Evolutionary conservation across 2,797 vertebrate genomes (phyloP), one percentile per base, ranked within the genome.

Genomic region (Brachyalestes nurse): DNA sequence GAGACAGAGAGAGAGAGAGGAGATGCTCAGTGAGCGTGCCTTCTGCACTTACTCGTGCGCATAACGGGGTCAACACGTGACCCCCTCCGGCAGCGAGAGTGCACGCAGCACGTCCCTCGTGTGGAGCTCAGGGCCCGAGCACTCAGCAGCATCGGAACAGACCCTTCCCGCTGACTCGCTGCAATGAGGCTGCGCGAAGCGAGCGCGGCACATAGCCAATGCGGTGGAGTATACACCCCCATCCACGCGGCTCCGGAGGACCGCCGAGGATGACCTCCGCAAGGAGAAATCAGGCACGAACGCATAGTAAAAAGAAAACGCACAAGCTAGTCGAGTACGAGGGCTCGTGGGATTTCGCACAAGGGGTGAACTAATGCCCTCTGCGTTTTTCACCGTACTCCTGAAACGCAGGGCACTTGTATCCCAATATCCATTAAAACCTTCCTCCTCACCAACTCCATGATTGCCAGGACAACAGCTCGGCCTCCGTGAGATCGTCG

Each of bases 61-160:
- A 91, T 92, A 94, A 94, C 90, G 92, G 93, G 93, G 93, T 95
- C 93, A 93, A 90, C 93, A 94, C 93, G 92, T 94, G 93, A 93
- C 92, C 92, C 86, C 81, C 84, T 84, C 72, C 86, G 77, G 85
- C 51, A 55, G 84, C 81, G 86, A 85, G 85, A 67, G 84, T 86
- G 87, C 89, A 87, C 85, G 84, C 55, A 77, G 77, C 80, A 81
- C 90, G 87, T 85, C 90, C 88, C 90, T 91, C 88, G 90, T 93
- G 91, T 87, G 83, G 84, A 67, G 88, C 90, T 92, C 75, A 28
- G 86, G 89, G 91, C 42, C 78, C 17, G 34, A 74, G 76, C 78
- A 77, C 76, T 75, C 72, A 66, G 75, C 62, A 78, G 87, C 92
- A 90, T 92, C 89, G 91, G 92, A 92, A 86, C 90, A 84, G 85